Evolutionary conservation across 2,797 vertebrate genomes (phyloP), one percentile per base, ranked within the genome.

Genomic region (Champsocephalus esox): DNA sequence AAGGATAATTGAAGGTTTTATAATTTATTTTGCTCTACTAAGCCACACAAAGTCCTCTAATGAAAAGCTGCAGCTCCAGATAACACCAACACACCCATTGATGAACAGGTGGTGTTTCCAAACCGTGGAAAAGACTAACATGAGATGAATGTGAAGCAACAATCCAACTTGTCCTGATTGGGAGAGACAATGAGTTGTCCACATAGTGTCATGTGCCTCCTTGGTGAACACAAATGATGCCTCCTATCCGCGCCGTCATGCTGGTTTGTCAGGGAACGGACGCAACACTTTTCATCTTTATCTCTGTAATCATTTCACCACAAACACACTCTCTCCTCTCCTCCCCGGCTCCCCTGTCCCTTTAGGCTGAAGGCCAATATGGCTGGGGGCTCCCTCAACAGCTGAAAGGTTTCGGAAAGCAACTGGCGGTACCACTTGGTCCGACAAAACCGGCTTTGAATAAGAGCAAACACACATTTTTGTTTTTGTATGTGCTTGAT

Each of bases 201-300:
- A 71, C 62, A 73, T 38, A 21, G 78, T 80, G 68, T 68, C 59
- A 34, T 76, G 80, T 44, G 51, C 73, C 75, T 70, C 64, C 67
- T 69, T 17, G 70, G 65, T 78, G 75, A 75, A 85, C 80, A 90
- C 82, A 87, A 88, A 90, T 88, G 75, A 80, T 44, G 59, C 28
- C 57, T 41, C 45, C 63, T 70, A 70, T 81, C 54, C 55, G 32
- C 5, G 12, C 43, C 74, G 46, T 85, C 56, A 61, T 76, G 70
- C 61, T 52, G 21, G 44, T 66, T 52, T 70, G 82, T 86, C 76
- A 55, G 66, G 76, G 73, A 81, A 79, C n/a, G n/a, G 81, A 88
- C 84, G 79, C 81, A 58, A 78, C 80, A 78, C 73, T 84, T 91
- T 89, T 90, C 83, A 90, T 90, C 85, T 91, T 87, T 71, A 86